These are phyloP conservation scores for Gallinago jamesoni DNA, from an alignment of 2,113 vertebrate species.

Conservation along the genomic window DNA sequence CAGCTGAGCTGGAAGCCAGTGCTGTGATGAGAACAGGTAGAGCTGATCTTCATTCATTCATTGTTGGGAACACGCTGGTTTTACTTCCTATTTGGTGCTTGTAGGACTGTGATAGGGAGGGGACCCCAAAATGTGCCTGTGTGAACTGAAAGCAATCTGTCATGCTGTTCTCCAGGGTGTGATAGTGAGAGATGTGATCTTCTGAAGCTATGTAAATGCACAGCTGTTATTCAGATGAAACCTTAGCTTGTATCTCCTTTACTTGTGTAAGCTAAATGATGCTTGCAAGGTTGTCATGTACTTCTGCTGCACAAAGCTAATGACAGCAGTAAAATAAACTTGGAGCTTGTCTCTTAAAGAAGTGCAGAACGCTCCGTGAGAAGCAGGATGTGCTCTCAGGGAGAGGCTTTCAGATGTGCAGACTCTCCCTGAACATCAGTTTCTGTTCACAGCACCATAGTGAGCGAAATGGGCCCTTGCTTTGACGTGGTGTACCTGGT, in stretches of 20 bases:
- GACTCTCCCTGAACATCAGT: background rate
- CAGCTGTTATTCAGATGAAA: background rate
- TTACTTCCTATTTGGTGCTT: background rate
- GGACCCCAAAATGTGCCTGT: background rate
- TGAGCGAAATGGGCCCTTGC: background rate
- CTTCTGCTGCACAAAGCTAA: background rate
- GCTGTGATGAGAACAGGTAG: background rate
- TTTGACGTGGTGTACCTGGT: background rate
- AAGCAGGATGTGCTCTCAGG: background rate
- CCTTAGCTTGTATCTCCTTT: background rate
- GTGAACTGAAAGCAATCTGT: background rate
- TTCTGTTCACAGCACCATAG: background rate
- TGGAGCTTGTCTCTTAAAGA: background rate
- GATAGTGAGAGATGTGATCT: background rate
- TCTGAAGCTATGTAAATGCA: background rate
- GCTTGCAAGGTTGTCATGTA: background rate
- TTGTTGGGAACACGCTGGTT: background rate
- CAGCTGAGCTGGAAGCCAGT: background rate
- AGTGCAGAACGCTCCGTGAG: background rate
- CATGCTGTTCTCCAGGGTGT: fast-evolving
- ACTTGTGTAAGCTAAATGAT: background rate
- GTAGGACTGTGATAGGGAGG: background rate
- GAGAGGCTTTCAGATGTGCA: background rate
- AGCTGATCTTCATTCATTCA: background rate
- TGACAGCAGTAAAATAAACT: background rate